phyloP scores from a whole-genome alignment of 2,113 vertebrate genomes.

The Hirundichthys speculiger region DNA sequence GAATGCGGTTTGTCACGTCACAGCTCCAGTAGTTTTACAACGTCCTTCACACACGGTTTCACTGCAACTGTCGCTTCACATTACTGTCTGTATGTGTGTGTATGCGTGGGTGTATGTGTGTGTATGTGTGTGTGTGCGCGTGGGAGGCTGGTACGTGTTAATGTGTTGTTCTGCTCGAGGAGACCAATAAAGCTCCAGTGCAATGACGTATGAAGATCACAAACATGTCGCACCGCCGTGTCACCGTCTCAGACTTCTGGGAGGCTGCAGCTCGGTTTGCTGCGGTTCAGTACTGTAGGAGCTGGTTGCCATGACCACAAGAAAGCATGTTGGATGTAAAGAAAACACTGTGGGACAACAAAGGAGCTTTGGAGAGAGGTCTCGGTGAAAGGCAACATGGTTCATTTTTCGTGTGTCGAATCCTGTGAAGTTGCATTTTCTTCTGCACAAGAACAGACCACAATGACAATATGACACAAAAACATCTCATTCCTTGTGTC shows the following conservation, averaged over 20 bases:
- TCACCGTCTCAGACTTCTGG: conserved; percentile 13
- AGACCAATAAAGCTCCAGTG: neutral
- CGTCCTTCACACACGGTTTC: too few relatives aligned
- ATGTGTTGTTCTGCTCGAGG: neutral
- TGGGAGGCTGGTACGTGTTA: neutral
- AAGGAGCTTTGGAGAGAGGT: neutral
- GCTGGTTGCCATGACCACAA: conserved; percentile 35
- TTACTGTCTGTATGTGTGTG: neutral
- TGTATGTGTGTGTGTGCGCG: conserved; percentile 13
- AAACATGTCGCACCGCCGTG: conserved; percentile 60
- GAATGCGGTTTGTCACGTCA: too few relatives aligned
- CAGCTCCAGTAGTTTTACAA: too few relatives aligned
- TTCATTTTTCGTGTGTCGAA: neutral
- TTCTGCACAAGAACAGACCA: too few relatives aligned
- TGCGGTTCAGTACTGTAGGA: conserved; percentile 24
- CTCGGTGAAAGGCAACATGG: neutral
- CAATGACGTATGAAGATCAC: conserved; percentile 20
- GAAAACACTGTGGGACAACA: conserved; percentile 9
- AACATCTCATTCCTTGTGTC: too few relatives aligned
- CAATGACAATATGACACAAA: too few relatives aligned
- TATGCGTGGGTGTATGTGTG: neutral
- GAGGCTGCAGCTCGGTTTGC: conserved; percentile 10
- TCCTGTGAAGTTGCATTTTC: too few relatives aligned
- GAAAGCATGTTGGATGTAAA: conserved; percentile 55
- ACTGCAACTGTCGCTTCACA: neutral